A percentile compares a stretch with the other conserved stretches of the same genome.
Conservation (phyloP, 2,113 vertebrate genomes). For the Amia ocellicauda region DNA sequence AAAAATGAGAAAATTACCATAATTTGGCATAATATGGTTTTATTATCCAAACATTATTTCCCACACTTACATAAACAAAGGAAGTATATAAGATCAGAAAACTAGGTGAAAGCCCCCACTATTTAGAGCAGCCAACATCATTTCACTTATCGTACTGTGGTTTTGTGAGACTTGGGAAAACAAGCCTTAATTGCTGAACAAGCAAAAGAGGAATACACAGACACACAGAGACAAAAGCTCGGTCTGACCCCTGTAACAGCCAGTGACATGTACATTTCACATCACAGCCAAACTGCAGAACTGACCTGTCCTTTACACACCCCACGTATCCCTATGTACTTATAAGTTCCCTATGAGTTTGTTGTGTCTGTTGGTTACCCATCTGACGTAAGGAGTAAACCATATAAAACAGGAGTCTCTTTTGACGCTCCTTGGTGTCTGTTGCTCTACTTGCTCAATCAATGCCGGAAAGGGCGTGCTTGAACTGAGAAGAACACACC, state of each 20-base stretch:
- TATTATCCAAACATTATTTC: too few species aligned
- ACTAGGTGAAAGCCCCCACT: too few species aligned
- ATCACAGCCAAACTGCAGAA: neutral
- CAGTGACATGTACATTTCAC: neutral
- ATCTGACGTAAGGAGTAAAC: neutral
- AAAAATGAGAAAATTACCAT: too few species aligned
- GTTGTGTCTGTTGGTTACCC: neutral
- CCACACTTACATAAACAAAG: too few species aligned
- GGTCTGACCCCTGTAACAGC: neutral
- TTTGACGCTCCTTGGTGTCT: neutral
- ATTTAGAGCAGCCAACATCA: too few species aligned
- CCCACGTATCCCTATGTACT: too few species aligned
- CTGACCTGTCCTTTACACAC: neutral
- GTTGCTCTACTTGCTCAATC: neutral
- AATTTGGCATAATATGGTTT: too few species aligned
- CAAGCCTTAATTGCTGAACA: constrained; percentile 3
- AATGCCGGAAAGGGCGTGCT: neutral
- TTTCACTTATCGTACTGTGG: too few species aligned
- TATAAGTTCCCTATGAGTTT: too few species aligned
- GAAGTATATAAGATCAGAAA: too few species aligned
- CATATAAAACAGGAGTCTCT: neutral
- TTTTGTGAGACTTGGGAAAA: too few species aligned
- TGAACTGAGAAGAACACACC: neutral
- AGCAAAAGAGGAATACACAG: constrained; percentile 14
- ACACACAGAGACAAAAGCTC: neutral